Conservation (phyloP, 2,888 invertebrate genomes). For the Germaria angustata region DNA sequence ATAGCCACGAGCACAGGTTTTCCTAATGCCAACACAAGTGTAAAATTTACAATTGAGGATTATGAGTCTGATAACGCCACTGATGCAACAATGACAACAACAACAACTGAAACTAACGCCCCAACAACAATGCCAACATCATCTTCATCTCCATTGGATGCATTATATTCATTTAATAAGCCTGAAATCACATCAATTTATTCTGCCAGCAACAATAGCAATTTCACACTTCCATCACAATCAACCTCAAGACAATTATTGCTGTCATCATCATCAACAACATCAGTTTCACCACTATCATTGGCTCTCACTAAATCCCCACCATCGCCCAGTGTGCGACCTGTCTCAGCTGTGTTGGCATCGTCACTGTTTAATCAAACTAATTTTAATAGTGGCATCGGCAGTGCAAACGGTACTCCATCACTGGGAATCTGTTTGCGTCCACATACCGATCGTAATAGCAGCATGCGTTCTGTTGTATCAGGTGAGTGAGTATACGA, state of each 20-base stretch:
- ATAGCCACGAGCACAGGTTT: conserved; percentile 71
- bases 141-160: conserved; percentile 61
- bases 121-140: conserved; percentile 42
- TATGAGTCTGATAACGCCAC: conserved; percentile 68
- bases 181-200: conserved; percentile 72
- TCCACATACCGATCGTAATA: conserved; percentile 74
- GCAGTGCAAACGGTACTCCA: conserved; percentile 41
- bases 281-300: conserved; percentile 41
- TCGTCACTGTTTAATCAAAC: conserved; percentile 35
- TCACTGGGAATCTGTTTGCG: conserved; percentile 72
- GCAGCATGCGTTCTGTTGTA: conserved; percentile 78
- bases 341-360: conserved; percentile 55
- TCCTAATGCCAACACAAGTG: conserved; percentile 55
- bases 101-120: conserved; percentile 8
- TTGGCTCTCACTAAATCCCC: conserved; percentile 30
- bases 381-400: conserved; percentile 41
- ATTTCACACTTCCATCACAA: conserved; percentile 52
- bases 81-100: conserved; percentile 58
- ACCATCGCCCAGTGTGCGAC: conserved; percentile 44
- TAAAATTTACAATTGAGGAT: conserved; percentile 70
- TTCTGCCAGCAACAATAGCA: conserved; percentile 64
- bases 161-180: conserved; percentile 61
- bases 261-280: conserved; percentile 56
- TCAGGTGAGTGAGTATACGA: conserved; percentile 76
- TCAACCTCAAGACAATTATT: conserved; percentile 48